These are phyloP conservation scores for Panurus biarmicus DNA, from an alignment of 2,113 vertebrate species.

Conservation along the genomic window DNA sequence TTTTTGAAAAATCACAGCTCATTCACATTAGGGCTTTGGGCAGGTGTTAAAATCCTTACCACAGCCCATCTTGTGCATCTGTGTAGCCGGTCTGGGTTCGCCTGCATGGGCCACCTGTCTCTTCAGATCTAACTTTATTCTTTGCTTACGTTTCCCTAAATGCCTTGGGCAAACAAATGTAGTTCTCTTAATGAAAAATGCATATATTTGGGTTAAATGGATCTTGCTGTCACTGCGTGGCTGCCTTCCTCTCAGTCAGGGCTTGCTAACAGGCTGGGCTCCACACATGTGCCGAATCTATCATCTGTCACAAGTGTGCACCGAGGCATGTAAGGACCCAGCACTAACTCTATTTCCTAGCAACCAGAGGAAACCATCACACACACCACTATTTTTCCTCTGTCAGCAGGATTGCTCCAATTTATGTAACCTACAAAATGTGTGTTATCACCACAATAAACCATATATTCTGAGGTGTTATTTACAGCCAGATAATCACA, in stretches of 20 bases:
- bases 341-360: conserved; percentile 73
- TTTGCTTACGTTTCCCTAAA: neutral
- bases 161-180: neutral
- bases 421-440: conserved; percentile 67
- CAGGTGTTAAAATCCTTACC: neutral
- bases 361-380: conserved; percentile 60
- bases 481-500: conserved; percentile 63
- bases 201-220: conserved; percentile 43
- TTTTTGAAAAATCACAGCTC: neutral
- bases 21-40: neutral
- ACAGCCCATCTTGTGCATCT: neutral
- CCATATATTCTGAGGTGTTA: conserved; percentile 53
- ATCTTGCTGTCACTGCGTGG: neutral
- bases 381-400: conserved; percentile 58
- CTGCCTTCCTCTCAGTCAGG: conserved; percentile 24
- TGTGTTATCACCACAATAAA: conserved; percentile 70
- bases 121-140: neutral
- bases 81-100: neutral
- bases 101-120: neutral
- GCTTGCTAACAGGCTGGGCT: conserved; percentile 23
- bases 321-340: conserved; percentile 48
- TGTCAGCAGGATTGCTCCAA: conserved; percentile 69
- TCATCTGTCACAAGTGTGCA: conserved; percentile 60
- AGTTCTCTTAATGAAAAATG: conserved; percentile 11
- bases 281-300: conserved; percentile 22